A percentile compares a stretch with the other conserved stretches of the same genome.
phyloP scores from a whole-genome alignment of 1,140 invertebrate species.

The Cotesia vestalis region DNA sequence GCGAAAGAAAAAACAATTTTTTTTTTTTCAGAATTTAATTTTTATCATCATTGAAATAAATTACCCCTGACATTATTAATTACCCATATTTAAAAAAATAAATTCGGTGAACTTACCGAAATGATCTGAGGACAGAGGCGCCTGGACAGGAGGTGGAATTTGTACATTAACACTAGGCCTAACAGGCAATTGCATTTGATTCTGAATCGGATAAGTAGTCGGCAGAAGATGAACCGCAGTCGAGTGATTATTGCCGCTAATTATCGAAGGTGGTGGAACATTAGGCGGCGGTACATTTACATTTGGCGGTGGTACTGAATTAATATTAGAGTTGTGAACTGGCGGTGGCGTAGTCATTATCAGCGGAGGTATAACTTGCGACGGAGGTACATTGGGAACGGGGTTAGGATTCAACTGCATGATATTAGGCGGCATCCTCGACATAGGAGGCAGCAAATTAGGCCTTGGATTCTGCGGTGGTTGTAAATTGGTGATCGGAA shows the following conservation, averaged over 20 bases:
- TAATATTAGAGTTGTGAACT: conserved; percentile 52
- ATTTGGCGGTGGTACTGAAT: conserved; percentile 58
- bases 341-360: conserved; percentile 62
- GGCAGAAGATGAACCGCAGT: conserved; percentile 44
- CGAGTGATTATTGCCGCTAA: conserved; percentile 49
- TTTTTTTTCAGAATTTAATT: too few relatives aligned
- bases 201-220: conserved; percentile 53
- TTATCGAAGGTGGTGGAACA: conserved; percentile 55
- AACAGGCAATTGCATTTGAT: conserved; percentile 52
- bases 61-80: too few relatives aligned
- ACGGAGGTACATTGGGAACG: conserved; percentile 58
- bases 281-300: conserved; percentile 57
- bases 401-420: conserved; percentile 57
- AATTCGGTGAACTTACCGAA: conserved; percentile 52
- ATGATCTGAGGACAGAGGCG: conserved; percentile 45
- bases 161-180: conserved; percentile 50
- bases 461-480: conserved; percentile 66
- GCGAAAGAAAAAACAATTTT: too few relatives aligned
- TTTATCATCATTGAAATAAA: too few relatives aligned
- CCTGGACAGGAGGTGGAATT: conserved; percentile 57
- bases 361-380: conserved; percentile 60
- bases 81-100: too few relatives aligned
- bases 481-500: conserved; percentile 35
- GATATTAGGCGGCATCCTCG: conserved; percentile 59
- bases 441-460: conserved; percentile 55